A percentile compares a stretch with the other conserved stretches of the same genome.
These are phyloP conservation scores for Goniozus legneri DNA, from an alignment of 1,140 invertebrate species.

Conservation along the genomic window DNA sequence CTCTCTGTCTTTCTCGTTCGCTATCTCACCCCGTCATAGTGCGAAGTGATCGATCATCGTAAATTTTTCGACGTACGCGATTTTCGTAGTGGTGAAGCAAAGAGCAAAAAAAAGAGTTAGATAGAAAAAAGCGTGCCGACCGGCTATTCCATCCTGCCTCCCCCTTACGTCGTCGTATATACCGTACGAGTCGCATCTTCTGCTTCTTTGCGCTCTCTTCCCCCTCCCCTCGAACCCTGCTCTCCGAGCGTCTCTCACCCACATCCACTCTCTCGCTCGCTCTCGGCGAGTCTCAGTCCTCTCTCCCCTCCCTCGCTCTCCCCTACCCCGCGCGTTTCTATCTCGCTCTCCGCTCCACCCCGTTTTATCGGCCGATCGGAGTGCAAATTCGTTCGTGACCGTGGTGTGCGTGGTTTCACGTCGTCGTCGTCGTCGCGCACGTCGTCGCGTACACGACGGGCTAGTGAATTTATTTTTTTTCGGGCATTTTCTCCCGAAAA, in stretches of 20 bases:
- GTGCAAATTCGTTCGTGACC: slow-evolving; percentile 24
- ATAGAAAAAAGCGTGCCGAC: neutral
- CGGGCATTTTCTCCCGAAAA: no score
- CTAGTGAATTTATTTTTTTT: slow-evolving; percentile 3
- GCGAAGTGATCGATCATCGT: slow-evolving; percentile 21
- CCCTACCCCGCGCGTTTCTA: slow-evolving; percentile 7
- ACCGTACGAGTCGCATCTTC: slow-evolving; percentile 14
- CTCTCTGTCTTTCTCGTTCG: slow-evolving; percentile 2
- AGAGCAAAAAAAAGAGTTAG: neutral
- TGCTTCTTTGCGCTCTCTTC: slow-evolving; percentile 17
- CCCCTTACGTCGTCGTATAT: slow-evolving; percentile 13
- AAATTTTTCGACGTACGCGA: neutral
- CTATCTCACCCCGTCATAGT: slow-evolving; percentile 6
- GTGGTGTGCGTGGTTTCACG: slow-evolving; percentile 12
- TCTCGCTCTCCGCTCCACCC: slow-evolving; percentile 15
- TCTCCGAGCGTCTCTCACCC: slow-evolving; percentile 20
- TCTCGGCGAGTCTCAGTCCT: neutral
- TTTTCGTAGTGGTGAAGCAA: no score
- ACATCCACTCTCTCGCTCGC: slow-evolving; percentile 10
- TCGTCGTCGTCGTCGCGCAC: slow-evolving; percentile 24
- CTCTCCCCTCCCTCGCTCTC: neutral
- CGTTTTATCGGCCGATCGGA: slow-evolving; percentile 19
- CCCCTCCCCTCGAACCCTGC: slow-evolving; percentile 15
- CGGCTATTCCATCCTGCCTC: no score
- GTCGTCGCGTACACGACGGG: slow-evolving; percentile 11